phyloP scores from a whole-genome alignment of 53 echinoderm and acorn worm species.

The Mesocentrotus franciscanus region DNA sequence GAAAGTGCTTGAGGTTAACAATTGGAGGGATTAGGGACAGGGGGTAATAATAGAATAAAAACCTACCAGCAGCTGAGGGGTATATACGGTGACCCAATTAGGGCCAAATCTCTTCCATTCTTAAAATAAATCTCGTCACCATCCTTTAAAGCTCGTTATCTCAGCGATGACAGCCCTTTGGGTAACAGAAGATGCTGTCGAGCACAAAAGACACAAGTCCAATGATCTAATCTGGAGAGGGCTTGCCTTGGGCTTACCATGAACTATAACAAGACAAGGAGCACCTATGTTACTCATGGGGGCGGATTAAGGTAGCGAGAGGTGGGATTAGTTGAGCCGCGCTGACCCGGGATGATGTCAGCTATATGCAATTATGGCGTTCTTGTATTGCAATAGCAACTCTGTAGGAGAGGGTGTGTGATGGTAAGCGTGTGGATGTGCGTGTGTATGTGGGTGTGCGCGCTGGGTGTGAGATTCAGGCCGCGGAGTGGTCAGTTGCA shows the following conservation, averaged over 20 bases:
- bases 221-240: not conserved
- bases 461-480: not conserved
- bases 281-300: constrained; percentile 3
- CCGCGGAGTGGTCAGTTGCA: too few relatives aligned
- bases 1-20: too few relatives aligned
- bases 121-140: constrained; percentile 20
- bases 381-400: not conserved
- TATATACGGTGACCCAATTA: not conserved
- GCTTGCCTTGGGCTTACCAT: constrained; percentile 34
- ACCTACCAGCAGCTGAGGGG: not conserved
- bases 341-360: not conserved
- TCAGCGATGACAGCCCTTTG: not conserved
- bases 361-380: not conserved
- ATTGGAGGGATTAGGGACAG: not conserved
- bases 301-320: constrained; percentile 48
- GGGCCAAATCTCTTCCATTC: not conserved
- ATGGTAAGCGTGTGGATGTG: not conserved
- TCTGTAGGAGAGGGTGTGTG: not conserved
- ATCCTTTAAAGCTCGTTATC: constrained; percentile 17
- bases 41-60: not conserved
- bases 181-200: not conserved
- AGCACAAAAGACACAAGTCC: not conserved
- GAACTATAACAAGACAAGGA: constrained; percentile 37
- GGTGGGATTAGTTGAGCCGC: constrained; percentile 23
- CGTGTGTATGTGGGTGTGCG: not conserved